Base-by-base conservation (phyloP, 2,888 invertebrate species). In the Standfussiana lucernea region DNA sequence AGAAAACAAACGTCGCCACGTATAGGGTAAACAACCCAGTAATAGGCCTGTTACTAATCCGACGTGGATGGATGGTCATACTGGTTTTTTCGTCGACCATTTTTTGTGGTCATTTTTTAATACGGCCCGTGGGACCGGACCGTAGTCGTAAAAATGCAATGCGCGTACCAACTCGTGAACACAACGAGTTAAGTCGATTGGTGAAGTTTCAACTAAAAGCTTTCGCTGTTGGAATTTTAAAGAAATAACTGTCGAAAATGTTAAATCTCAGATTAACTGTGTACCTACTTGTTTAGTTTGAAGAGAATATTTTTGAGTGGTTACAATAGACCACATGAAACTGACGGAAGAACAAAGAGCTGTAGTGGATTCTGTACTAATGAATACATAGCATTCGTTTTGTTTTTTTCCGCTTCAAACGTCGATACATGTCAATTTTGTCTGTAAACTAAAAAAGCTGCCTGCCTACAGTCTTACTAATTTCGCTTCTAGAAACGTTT, bases 61-160 rank as follows among this genome's bases (percentile, higher is more conserved):
- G 92, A 91, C 92, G 87, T 88, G 87, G 90, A 93, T 89, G 89
- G 89, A 93, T 91, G 89, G 91, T 87, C 86, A 86, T 89, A 89
- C 91, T 79, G 89, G 91, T 92, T 93, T 93, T 91, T 92, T 89
- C 87, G 86, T 88, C 89, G 89, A 86, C 88, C 87, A 89, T 91
- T 94, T 94, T 94, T 93, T 93, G 90, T 92, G 86, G 81, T 89
- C 85, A 86, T 92, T 92, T 91, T 91, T 89, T 86, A 89, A 92
- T 77, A 90, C 86, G 81, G 86, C 89, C 89, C 92, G 92, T 93
- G 91, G 84, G 93, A 93, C 91, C 91, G 89, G 90, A 87, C 88
- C 85, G 82, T 73, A 85, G 83, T 85, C 90, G 88, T 93, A 91
- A 92, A 94, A 93, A 93, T 94, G 93, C 94, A 93, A 92, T 87